phyloP scores from a whole-genome alignment of 2,113 vertebrate species.

The Brachionichthys hirsutus region DNA sequence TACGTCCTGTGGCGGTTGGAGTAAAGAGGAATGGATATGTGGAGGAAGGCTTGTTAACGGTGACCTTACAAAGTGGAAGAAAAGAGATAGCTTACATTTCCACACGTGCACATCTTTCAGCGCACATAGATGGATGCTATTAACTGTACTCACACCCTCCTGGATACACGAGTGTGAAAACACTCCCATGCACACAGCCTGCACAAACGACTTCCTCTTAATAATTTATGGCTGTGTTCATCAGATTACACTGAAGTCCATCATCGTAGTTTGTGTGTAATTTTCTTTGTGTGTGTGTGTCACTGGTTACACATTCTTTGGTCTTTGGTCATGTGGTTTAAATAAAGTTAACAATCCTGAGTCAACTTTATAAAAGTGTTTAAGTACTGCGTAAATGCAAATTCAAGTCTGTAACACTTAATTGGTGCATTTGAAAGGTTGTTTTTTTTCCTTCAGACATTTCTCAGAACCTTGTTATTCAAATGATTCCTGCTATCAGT shows the following conservation, averaged over 20 bases:
- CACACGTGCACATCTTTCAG: constrained; percentile 11
- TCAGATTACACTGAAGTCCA: constrained; percentile 58
- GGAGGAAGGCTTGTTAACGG: constrained; percentile 61
- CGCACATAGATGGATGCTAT: constrained; percentile 17
- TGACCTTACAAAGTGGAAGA: constrained; percentile 61
- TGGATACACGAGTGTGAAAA: constrained; percentile 42
- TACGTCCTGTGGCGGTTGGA: constrained; percentile 48
- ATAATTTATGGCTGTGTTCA: constrained; percentile 60
- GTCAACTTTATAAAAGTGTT: constrained; percentile 2
- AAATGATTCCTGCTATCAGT: no score
- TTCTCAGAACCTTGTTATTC: no score
- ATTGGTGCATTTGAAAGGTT: no score
- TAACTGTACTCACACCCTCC: constrained; percentile 43
- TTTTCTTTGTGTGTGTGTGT: constrained; percentile 31
- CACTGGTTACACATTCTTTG: not conserved
- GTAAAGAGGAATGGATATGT: constrained; percentile 51
- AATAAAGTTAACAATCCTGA: not conserved
- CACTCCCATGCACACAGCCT: constrained; percentile 32
- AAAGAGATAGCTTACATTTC: constrained; percentile 53
- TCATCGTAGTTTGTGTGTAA: constrained; percentile 35
- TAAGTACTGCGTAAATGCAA: constrained; percentile 15
- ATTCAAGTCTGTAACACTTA: not conserved
- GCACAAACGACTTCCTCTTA: constrained; percentile 54
- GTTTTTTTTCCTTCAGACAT: no score
- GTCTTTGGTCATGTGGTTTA: constrained; percentile 10